Evolutionary conservation across 2,888 invertebrate species (phyloP).

Genomic region (Cremastobaeus sp.): DNA sequence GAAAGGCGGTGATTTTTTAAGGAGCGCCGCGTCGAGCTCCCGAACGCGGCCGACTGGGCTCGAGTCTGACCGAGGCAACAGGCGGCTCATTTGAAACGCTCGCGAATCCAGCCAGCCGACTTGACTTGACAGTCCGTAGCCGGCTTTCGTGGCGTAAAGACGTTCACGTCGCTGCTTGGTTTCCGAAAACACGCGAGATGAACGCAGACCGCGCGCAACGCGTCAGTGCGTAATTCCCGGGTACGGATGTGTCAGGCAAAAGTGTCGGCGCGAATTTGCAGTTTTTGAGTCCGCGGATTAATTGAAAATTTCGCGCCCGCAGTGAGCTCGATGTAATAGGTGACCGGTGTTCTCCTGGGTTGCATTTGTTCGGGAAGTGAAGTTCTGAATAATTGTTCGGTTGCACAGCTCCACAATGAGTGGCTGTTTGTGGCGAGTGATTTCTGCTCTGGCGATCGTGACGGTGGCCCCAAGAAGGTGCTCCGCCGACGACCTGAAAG

Average conservation of each 20-base stretch:
- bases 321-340: too few species aligned
- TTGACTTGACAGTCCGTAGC: conserved; percentile 69
- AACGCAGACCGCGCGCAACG: too few species aligned
- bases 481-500: conserved; percentile 70
- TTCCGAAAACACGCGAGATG: conserved; percentile 17
- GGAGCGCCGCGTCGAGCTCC: conserved; percentile 15
- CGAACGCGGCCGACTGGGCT: conserved; percentile 54
- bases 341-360: conserved; percentile 41
- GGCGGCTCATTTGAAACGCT: conserved; percentile 67
- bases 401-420: background rate
- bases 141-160: conserved; percentile 61
- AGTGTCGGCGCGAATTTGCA: too few species aligned
- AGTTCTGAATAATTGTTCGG: background rate
- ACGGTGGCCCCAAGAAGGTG: conserved; percentile 8
- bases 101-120: conserved; percentile 13
- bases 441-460: conserved; percentile 19
- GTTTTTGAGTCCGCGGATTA: too few species aligned
- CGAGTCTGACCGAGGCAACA: conserved; percentile 67
- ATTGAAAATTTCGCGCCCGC: too few species aligned
- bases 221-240: too few species aligned
- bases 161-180: conserved; percentile 36
- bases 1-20: too few species aligned
- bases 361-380: conserved; percentile 2
- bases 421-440: background rate
- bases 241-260: too few species aligned